A percentile compares a stretch with the other conserved stretches of the same genome.
These are phyloP conservation scores for Hirtodrosophila histrioides DNA, from an alignment of 2,888 invertebrate species.

Conservation along the genomic window DNA sequence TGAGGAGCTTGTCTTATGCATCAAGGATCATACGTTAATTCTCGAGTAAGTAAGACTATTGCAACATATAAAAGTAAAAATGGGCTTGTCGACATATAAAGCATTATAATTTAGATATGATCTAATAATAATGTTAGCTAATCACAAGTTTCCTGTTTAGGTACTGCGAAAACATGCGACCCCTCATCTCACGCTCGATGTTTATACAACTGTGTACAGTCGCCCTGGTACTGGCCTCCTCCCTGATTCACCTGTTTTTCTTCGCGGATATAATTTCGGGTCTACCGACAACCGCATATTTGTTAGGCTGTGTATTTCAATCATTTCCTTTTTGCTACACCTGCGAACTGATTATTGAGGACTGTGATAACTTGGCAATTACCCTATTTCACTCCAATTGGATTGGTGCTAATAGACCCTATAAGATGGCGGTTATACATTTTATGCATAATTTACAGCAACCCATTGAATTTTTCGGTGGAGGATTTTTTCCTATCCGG, in stretches of 20 bases:
- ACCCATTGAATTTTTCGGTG: conserved; percentile 34
- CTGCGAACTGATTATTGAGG: conserved; percentile 35
- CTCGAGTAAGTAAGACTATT: conserved; percentile 13
- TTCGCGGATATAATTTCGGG: conserved; percentile 26
- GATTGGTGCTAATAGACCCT: conserved; percentile 24
- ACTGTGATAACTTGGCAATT: conserved; percentile 19
- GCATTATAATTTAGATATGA: too few relatives aligned
- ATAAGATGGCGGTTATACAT: conserved; percentile 21
- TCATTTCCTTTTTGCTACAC: conserved; percentile 37
- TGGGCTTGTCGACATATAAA: too few relatives aligned
- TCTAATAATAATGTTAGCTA: too few relatives aligned
- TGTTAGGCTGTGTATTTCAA: conserved; percentile 23
- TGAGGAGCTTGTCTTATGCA: conserved; percentile 33
- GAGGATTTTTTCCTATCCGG: conserved; percentile 33
- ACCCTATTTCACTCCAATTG: conserved; percentile 44
- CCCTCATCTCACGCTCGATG: conserved; percentile 28
- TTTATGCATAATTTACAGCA: conserved; percentile 39
- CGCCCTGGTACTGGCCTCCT: conserved; percentile 28
- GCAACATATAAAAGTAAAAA: too few relatives aligned
- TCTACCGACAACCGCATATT: conserved; percentile 19
- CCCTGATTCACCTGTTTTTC: conserved; percentile 30
- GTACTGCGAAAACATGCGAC: conserved; percentile 44
- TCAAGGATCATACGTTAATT: conserved; percentile 38
- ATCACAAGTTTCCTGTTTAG: conserved; percentile 1
- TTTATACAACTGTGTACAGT: conserved; percentile 34